A percentile compares a stretch with the other conserved stretches of the same genome.
Conservation (phyloP, 2,113 vertebrate species). For the Hippocampus mohnikei region DNA sequence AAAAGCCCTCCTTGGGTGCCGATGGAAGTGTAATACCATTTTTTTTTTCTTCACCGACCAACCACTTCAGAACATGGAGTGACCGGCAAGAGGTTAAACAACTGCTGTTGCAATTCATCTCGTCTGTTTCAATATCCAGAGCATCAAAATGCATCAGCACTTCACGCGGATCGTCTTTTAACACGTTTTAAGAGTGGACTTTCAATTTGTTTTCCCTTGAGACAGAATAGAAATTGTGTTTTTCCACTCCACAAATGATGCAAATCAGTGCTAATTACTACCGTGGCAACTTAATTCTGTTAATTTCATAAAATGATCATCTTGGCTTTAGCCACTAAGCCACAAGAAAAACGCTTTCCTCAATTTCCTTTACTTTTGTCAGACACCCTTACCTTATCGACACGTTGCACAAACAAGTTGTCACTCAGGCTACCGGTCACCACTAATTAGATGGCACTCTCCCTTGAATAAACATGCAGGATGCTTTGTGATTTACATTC, state of each 20-base stretch:
- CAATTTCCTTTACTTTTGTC: slow-evolving; percentile 52
- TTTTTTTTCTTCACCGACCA: slow-evolving; percentile 6
- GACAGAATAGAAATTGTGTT: slow-evolving; percentile 9
- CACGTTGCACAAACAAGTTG: slow-evolving; percentile 58
- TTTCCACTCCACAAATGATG: slow-evolving; percentile 12
- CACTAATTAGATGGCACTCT: slow-evolving; percentile 52
- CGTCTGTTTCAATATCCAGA: slow-evolving; percentile 1
- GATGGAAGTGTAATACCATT: slow-evolving; percentile 13
- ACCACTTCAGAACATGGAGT: slow-evolving; percentile 13
- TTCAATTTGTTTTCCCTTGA: slow-evolving; percentile 1
- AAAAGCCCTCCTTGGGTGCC: slow-evolving; percentile 34
- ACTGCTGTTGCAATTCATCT: not conserved
- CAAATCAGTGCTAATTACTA: slow-evolving; percentile 29
- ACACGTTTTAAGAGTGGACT: not conserved
- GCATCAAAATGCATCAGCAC: not conserved
- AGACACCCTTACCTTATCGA: slow-evolving; percentile 52
- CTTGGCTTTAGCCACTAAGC: slow-evolving; percentile 40
- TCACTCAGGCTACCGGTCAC: slow-evolving; percentile 58
- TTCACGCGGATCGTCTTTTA: not conserved
- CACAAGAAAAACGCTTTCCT: slow-evolving; percentile 32
- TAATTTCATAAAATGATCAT: slow-evolving; percentile 41
- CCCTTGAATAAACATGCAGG: slow-evolving; percentile 45
- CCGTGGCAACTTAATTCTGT: slow-evolving; percentile 25
- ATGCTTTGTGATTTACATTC: slow-evolving; percentile 42
- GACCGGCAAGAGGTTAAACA: not conserved